Evolutionary conservation across 2,888 invertebrate species (phyloP).

Genomic region (Polymixis flavicincta): DNA sequence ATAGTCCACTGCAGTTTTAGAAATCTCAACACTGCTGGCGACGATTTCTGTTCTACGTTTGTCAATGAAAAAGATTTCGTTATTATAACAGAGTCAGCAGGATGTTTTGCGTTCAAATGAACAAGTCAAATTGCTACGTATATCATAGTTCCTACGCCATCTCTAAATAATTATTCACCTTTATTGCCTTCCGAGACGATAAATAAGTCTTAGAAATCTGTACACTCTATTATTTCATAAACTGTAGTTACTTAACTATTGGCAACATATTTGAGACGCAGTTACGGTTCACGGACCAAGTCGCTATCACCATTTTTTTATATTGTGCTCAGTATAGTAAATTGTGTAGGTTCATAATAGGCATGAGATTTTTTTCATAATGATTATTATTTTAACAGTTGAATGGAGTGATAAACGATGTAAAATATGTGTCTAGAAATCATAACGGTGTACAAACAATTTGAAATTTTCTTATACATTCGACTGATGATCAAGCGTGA

Average conservation of each 20-base stretch:
- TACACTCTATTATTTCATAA: neutral
- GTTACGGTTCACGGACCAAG: neutral
- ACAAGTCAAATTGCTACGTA: neutral
- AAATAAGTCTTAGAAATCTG: neutral
- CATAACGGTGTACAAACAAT: neutral
- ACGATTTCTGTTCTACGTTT: neutral
- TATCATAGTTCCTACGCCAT: neutral
- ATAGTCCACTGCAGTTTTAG: neutral
- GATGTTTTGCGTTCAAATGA: constrained; percentile 12
- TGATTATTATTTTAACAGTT: constrained; percentile 7
- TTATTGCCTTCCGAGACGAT: neutral
- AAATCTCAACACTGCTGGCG: neutral
- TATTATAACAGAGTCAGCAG: neutral
- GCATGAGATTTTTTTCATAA: constrained; percentile 11
- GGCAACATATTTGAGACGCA: neutral
- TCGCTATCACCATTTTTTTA: neutral
- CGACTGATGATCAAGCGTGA: neutral
- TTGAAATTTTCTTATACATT: neutral
- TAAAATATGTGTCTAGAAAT: constrained; percentile 6
- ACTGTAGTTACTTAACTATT: neutral
- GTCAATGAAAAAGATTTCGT: neutral
- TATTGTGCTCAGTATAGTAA: neutral
- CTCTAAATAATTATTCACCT: neutral
- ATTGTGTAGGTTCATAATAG: constrained; percentile 2
- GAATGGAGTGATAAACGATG: constrained; percentile 22